These are phyloP conservation scores for Camptogramma bilineatum DNA, from an alignment of 2,888 invertebrate genomes.

Conservation along the genomic window DNA sequence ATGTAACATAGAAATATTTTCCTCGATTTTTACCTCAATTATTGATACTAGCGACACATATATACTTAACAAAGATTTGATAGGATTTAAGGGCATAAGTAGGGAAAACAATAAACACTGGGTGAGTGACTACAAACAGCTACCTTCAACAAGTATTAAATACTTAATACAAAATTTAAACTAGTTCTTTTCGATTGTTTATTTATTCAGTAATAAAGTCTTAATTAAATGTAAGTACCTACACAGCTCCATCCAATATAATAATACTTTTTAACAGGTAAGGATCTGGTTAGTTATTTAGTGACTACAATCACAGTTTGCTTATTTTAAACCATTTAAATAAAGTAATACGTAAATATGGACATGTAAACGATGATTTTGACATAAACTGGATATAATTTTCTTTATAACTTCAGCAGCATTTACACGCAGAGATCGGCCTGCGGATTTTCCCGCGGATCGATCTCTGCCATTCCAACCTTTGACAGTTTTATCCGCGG, in stretches of 20 bases:
- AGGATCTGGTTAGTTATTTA: conserved; percentile 4
- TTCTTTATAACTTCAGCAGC: too few species aligned
- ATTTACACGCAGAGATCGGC: too few species aligned
- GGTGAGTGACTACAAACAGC: neutral
- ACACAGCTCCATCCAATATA: neutral
- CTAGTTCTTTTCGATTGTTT: neutral
- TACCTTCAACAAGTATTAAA: neutral
- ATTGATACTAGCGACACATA: neutral
- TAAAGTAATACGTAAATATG: too few species aligned
- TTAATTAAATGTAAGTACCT: neutral
- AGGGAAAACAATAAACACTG: neutral
- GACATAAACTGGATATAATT: too few species aligned
- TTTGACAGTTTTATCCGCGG: too few species aligned
- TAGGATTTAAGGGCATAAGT: neutral
- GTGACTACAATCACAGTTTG: conserved; percentile 37
- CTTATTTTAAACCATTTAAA: conserved; percentile 18
- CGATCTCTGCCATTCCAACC: too few species aligned
- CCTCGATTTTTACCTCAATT: conserved; percentile 1
- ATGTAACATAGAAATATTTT: conserved; percentile 6
- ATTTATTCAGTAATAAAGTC: neutral
- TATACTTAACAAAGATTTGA: neutral
- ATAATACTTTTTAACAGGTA: neutral
- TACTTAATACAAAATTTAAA: neutral
- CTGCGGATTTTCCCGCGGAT: too few species aligned
- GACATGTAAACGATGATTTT: too few species aligned